Conservation (phyloP, 2,113 vertebrate genomes). For the Oncorhynchus tshawytscha region DNA sequence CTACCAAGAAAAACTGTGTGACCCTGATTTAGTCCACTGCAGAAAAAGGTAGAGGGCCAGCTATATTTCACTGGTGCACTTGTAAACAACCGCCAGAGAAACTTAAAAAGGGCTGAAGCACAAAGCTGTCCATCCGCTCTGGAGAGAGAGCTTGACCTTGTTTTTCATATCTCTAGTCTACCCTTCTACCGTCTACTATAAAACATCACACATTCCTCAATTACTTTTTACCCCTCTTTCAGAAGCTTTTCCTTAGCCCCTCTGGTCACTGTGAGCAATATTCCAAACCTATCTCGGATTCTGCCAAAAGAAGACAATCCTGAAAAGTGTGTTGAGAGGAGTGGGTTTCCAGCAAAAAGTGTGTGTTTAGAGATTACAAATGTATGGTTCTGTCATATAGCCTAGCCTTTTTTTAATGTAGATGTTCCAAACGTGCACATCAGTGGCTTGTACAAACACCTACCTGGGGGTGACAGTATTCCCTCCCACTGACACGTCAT, state of each 20-base stretch:
- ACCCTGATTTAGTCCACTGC: too few relatives aligned
- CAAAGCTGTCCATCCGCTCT: neutral
- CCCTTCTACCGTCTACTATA: neutral
- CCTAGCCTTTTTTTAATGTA: too few relatives aligned
- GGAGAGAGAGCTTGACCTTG: neutral
- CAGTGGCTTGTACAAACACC: neutral
- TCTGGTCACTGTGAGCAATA: neutral
- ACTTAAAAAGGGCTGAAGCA: neutral
- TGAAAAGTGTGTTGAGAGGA: neutral
- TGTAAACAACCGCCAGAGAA: neutral
- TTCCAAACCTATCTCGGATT: neutral
- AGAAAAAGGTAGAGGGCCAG: neutral
- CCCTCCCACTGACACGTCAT: too few relatives aligned
- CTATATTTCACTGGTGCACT: neutral
- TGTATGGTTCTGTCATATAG: neutral
- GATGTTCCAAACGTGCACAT: too few relatives aligned
- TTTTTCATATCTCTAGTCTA: neutral
- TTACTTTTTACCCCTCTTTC: neutral
- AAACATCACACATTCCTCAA: neutral
- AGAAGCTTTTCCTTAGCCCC: neutral
- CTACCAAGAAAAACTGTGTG: too few relatives aligned
- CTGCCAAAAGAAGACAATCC: neutral
- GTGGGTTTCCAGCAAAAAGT: neutral
- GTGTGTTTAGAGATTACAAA: neutral
- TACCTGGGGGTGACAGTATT: too few relatives aligned